phyloP scores from a whole-genome alignment of 1,140 invertebrate species.

The Nephotettix cincticeps region DNA sequence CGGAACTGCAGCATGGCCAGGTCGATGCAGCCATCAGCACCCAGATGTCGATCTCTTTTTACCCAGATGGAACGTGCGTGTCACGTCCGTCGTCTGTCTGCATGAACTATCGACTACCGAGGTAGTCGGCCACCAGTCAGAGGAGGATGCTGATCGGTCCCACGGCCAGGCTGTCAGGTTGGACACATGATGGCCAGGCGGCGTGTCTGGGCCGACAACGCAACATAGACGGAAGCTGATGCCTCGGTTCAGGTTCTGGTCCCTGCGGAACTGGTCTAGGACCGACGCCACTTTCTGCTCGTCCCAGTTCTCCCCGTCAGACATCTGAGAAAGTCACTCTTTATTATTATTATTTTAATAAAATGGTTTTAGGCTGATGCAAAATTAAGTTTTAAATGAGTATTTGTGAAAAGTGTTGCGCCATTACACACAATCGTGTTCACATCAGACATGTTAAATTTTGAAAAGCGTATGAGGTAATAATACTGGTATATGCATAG shows the following conservation, averaged over 20 bases:
- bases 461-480: too few species aligned
- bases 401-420: too few species aligned
- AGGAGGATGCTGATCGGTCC: constrained; percentile 50
- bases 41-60: constrained; percentile 76
- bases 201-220: constrained; percentile 83
- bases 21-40: constrained; percentile 84
- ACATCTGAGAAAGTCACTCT: constrained; percentile 23
- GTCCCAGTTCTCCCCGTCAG: constrained; percentile 53
- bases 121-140: constrained; percentile 63
- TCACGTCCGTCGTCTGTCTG: constrained; percentile 94
- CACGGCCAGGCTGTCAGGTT: constrained; percentile 72
- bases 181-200: constrained; percentile 87
- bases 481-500: too few species aligned
- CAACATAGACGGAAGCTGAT: constrained; percentile 87
- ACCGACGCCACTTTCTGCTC: constrained; percentile 64
- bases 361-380: too few species aligned
- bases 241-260: constrained; percentile 66
- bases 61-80: constrained; percentile 88
- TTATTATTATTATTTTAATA: too few species aligned
- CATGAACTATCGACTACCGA: too few species aligned
- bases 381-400: too few species aligned
- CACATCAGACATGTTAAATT: too few species aligned
- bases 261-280: constrained; percentile 64
- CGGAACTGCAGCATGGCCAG: constrained; percentile 66
- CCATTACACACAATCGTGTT: too few species aligned